Base-by-base conservation (phyloP, 1,140 invertebrate species). In the Drosophila littoralis region DNA sequence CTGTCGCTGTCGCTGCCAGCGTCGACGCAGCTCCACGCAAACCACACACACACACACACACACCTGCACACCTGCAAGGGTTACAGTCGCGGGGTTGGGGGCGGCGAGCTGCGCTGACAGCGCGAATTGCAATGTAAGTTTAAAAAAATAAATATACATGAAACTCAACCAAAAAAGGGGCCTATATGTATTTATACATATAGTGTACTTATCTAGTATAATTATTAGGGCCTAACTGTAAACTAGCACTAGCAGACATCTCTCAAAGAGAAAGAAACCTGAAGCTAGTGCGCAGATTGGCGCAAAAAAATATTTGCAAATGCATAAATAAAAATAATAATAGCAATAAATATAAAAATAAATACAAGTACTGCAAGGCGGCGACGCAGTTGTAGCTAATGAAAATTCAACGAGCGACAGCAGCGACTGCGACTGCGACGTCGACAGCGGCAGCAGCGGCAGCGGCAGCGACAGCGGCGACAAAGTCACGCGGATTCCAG, bases 401-500 rank as follows among this genome's bases (percentile, higher is more conserved):
- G 55, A 58, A 68, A 68, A 61, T 42, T 50, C 33, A 67, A 4
- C 10, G 33, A 42, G 64, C 63, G 63, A 58, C n/a, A 40, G 38
- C 66, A 3, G 28, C 51, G 51, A 22, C 76, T 13, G 22, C n/a
- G 46, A 51, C 57, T 10, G 6, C 22, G 33, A 1, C 45, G 15
- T 40, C 57, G 46, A 8, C 58, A 7, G 42, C 75, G 36, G 28
- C 75, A 33, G 46, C 17, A 9, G 32, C 12, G 45, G 50, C 60
- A 22, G 51, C 61, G 64, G 17, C 68, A 10, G 36, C 50, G 43
- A 15, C 60, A 73, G 72, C 60, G 13, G 54, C 76, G 66, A 63
- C 78, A 82, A 91, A 90, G 91, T 92, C 91, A 92, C 91, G 91
- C 89, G 91, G 91, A 89, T 92, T 88, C 79, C 84, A 83, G 66